Base-by-base conservation (phyloP, 2,888 invertebrate genomes). In the Nemapogon koenigi region DNA sequence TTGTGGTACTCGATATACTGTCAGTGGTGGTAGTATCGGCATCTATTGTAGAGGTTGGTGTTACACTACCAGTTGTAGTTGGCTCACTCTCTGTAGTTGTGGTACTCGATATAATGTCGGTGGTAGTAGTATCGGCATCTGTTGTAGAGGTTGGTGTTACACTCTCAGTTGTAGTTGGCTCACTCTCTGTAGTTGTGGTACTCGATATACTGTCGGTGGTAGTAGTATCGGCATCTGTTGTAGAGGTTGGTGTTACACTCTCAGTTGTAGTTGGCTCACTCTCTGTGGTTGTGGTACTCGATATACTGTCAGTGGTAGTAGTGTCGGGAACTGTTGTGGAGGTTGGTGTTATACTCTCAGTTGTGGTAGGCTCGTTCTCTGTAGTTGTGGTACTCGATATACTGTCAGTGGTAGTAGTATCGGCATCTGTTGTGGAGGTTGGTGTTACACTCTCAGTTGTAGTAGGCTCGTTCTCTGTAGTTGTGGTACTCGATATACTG, bases 331-430 rank as follows among this genome's bases (percentile, higher is more conserved):
- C n/a, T n/a, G n/a, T n/a, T 3, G 25, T 40, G 16, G 38, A 16
- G 16, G 31, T 18, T 14, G 33, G 6, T 19, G 38, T 37, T n/a
- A 19, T 30, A 14, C n/a, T 17, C 10, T 29, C 19, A 10, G 44
- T 43, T 4, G 43, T 40, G 13, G 40, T 31, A 19, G 8, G 17
- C 16, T 46, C 31, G 27, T 13, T 27, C n/a, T 30, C 30, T 13
- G 30, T 32, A 11, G 32, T 17, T 3, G 17, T 32, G 13, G n/a
- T n/a, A n/a, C n/a, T n/a, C n/a, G n/a, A n/a, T n/a, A n/a, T n/a
- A n/a, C 8, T 7, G 3, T 3, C n/a, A 6, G 32, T 32, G 18
- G 32, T 16, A 7, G 32, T 32, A 8, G 4, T 32, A 6, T 32
- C 18, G n/a, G n/a, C n/a, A n/a, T n/a, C n/a, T 18, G 18, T 32